Conservation (phyloP, 2,888 invertebrate genomes). For the Heliconius aoede region DNA sequence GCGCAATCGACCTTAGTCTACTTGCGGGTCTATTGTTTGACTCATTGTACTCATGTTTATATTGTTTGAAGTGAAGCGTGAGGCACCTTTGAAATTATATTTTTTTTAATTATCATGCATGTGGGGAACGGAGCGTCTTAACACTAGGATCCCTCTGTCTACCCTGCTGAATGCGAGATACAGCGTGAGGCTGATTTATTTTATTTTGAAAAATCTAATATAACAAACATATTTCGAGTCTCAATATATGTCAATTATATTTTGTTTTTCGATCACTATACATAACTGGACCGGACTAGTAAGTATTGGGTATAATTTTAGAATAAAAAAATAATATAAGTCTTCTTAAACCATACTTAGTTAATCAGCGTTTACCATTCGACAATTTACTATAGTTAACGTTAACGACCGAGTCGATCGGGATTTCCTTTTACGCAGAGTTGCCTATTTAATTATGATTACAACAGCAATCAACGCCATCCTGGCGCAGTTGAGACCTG, state of each 20-base stretch:
- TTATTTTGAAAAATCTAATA: too few relatives aligned
- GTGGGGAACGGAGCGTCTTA: too few relatives aligned
- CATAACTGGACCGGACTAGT: too few relatives aligned
- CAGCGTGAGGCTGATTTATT: too few relatives aligned
- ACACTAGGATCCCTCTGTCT: too few relatives aligned
- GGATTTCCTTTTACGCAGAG: conserved; percentile 4
- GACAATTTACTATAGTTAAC: conserved; percentile 1
- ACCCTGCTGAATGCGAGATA: too few relatives aligned
- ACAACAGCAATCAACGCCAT: background rate
- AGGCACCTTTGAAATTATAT: conserved; percentile 21
- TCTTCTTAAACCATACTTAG: background rate
- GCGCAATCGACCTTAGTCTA: conserved; percentile 66
- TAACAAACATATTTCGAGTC: too few relatives aligned
- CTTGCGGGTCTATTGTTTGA: conserved; percentile 61
- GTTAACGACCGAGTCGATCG: background rate
- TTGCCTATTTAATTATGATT: background rate
- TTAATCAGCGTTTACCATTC: background rate
- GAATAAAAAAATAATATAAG: background rate
- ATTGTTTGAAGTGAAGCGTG: conserved; percentile 22
- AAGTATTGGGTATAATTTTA: too few relatives aligned
- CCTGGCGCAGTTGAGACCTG: background rate
- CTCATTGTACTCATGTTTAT: conserved; percentile 20
- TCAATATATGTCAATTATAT: too few relatives aligned
- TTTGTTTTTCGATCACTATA: too few relatives aligned
- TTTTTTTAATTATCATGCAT: too few relatives aligned